Evolutionary conservation across 2,888 invertebrate species (phyloP).

Genomic region (Idaea aversata): DNA sequence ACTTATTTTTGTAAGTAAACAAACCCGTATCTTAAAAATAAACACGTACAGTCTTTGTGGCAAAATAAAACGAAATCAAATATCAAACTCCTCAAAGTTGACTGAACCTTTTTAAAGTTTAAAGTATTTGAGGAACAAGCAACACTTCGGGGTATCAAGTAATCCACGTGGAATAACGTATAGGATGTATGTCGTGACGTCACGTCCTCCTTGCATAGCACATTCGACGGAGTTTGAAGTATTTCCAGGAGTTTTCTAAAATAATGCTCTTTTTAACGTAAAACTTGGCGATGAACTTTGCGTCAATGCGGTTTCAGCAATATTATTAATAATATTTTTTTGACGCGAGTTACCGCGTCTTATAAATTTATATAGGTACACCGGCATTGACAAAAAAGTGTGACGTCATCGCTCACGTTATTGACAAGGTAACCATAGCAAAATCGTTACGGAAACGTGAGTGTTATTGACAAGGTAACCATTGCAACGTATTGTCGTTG

Average conservation of each 20-base stretch:
- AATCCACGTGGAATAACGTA: neutral
- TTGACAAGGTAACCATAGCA: too few species aligned
- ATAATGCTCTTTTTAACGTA: neutral
- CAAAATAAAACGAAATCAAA: neutral
- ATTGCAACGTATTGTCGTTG: too few species aligned
- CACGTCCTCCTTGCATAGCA: neutral
- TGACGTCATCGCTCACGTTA: too few species aligned
- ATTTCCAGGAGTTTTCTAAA: neutral
- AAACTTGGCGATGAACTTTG: neutral
- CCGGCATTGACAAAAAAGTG: too few species aligned
- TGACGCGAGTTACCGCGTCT: too few species aligned
- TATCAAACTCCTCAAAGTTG: neutral
- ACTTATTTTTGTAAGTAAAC: neutral
- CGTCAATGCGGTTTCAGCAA: neutral
- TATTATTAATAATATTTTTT: too few species aligned
- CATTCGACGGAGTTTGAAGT: neutral
- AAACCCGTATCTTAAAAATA: neutral
- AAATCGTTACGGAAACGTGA: too few species aligned
- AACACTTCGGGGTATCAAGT: neutral
- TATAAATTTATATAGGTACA: too few species aligned
- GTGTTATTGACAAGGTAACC: too few species aligned
- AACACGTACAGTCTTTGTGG: neutral
- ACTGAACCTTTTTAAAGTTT: neutral
- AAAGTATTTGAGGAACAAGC: neutral
- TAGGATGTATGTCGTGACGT: neutral